Evolutionary conservation across 1,140 invertebrate species (phyloP).

Genomic region (Nymphalis io): DNA sequence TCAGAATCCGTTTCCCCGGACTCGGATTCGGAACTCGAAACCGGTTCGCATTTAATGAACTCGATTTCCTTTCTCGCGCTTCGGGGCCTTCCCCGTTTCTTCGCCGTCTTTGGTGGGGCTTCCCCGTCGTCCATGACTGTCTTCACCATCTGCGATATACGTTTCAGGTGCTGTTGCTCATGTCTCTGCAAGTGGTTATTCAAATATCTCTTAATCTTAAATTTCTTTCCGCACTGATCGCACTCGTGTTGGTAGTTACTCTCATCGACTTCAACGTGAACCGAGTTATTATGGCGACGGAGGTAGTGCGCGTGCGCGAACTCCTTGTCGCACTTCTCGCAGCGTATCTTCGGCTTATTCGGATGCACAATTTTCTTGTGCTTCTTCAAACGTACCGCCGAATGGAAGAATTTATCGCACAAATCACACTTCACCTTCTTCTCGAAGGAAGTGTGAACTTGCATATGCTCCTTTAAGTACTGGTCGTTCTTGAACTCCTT

Average conservation of each 20-base stretch:
- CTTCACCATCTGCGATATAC: conserved; percentile 73
- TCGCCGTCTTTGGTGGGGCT: conserved; percentile 20
- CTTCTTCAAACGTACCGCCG: conserved; percentile 67
- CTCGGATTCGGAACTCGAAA: conserved; percentile 48
- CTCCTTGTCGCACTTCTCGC: conserved; percentile 72
- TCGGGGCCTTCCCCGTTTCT: conserved; percentile 52
- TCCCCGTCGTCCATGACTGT: conserved; percentile 63
- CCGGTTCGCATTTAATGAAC: conserved; percentile 73
- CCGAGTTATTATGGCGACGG: conserved; percentile 65
- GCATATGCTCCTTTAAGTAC: conserved; percentile 74
- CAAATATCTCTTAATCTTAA: conserved; percentile 67
- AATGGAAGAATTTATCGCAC: conserved; percentile 72
- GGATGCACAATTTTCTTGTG: conserved; percentile 76
- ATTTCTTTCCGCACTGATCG: conserved; percentile 71
- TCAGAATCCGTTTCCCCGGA: conserved; percentile 37
- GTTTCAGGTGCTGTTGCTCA: conserved; percentile 71
- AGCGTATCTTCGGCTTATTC: conserved; percentile 65
- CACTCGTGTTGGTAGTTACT: conserved; percentile 65
- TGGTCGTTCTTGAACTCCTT: conserved; percentile 77
- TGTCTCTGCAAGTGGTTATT: conserved; percentile 71
- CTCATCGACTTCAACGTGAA: conserved; percentile 68
- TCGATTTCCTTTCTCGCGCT: conserved; percentile 61
- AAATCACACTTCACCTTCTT: conserved; percentile 71
- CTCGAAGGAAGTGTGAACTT: conserved; percentile 65
- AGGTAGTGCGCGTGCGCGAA: conserved; percentile 71